Conservation (phyloP, 1,140 invertebrate species). For the Zaprionus vittiger region DNA sequence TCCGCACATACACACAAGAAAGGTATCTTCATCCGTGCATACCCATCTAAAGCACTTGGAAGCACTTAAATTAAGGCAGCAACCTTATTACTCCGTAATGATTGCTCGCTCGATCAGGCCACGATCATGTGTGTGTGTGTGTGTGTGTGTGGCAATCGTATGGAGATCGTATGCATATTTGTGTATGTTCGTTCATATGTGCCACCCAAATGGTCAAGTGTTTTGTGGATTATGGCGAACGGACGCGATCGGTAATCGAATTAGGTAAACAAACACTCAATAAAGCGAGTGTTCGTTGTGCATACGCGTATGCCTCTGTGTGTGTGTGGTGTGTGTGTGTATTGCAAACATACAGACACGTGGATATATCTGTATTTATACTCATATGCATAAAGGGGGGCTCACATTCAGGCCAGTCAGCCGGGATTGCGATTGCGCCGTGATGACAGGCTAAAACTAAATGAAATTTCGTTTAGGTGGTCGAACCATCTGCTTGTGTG, state of each 20-base stretch:
- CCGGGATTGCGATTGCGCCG: conserved; percentile 62
- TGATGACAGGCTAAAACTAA: conserved; percentile 76
- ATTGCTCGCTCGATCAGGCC: conserved; percentile 30
- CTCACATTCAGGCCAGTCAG: conserved; percentile 49
- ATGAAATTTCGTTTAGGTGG: conserved; percentile 80
- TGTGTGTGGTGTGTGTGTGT: background rate
- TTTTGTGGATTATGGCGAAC: conserved; percentile 78
- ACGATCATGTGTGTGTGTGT: background rate
- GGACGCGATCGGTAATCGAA: conserved; percentile 81
- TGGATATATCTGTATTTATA: conserved; percentile 11
- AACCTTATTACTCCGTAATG: conserved; percentile 53
- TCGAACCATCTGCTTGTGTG: conserved; percentile 80
- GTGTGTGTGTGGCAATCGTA: conserved; percentile 10
- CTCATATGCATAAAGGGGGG: conserved; percentile 11
- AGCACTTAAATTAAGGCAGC: conserved; percentile 54
- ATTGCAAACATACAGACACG: conserved; percentile 35
- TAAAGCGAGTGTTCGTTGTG: conserved; percentile 79
- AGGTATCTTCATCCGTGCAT: conserved; percentile 26
- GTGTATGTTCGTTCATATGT: conserved; percentile 44
- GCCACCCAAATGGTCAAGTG: conserved; percentile 81
- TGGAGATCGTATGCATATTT: conserved; percentile 30
- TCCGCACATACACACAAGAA: conserved; percentile 13
- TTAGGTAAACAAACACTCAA: conserved; percentile 81
- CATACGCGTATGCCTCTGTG: conserved; percentile 50
- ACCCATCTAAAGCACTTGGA: conserved; percentile 29